Conservation (phyloP, 1,140 invertebrate species). For the Armadillidium nasatum region DNA sequence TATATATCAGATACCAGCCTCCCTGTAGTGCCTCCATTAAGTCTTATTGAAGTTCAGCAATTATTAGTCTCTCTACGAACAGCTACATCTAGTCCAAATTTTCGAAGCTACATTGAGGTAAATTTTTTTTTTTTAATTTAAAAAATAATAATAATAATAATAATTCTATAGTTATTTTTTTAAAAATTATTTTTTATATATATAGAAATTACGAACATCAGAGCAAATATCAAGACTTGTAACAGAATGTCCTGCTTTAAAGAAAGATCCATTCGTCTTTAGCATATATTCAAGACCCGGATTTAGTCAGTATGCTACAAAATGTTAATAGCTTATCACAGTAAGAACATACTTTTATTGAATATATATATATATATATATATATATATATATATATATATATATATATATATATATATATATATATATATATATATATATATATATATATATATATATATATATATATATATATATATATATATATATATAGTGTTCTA, state of each 20-base stretch:
- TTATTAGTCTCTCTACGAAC: background rate
- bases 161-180: too few species aligned
- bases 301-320: background rate
- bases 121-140: background rate
- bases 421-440: background rate
- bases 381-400: too few species aligned
- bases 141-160: too few species aligned
- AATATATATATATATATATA: too few species aligned
- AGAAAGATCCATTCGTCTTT: background rate
- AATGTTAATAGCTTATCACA: background rate
- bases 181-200: too few species aligned
- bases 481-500: too few species aligned
- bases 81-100: background rate
- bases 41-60: conserved; percentile 2
- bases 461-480: too few species aligned
- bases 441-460: background rate
- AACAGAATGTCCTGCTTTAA: background rate
- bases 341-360: background rate
- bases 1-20: background rate
- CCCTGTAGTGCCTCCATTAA: background rate
- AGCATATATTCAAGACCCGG: background rate
- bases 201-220: background rate
- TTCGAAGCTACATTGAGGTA: background rate
- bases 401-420: background rate
- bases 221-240: background rate